Conservation (phyloP, 2,888 invertebrate genomes). For the Poecilobothrus nobilitatus region DNA sequence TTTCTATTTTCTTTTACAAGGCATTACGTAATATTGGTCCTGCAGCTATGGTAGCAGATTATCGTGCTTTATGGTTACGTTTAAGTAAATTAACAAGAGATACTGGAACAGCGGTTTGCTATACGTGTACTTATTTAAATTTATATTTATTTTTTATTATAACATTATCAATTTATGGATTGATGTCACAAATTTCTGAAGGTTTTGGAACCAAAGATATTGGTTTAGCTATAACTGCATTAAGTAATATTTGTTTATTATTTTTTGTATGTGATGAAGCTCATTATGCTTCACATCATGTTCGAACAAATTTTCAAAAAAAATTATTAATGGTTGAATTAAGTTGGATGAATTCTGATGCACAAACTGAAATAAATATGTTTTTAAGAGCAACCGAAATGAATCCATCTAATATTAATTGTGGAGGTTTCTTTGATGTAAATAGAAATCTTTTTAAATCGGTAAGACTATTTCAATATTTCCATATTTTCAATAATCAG, state of each 20-base stretch:
- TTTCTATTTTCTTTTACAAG: slow-evolving; percentile 30
- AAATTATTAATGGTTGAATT: slow-evolving; percentile 62
- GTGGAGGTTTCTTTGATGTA: slow-evolving; percentile 65
- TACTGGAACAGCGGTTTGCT: slow-evolving; percentile 59
- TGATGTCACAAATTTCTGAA: slow-evolving; percentile 63
- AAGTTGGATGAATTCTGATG: slow-evolving; percentile 68
- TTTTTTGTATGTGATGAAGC: slow-evolving; percentile 68
- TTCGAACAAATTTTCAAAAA: slow-evolving; percentile 64
- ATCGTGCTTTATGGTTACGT: slow-evolving; percentile 61
- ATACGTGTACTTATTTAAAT: slow-evolving; percentile 58
- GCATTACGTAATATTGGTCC: slow-evolving; percentile 61
- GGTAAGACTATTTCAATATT: slow-evolving; percentile 42
- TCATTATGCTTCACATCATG: slow-evolving; percentile 64
- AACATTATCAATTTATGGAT: slow-evolving; percentile 64
- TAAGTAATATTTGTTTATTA: slow-evolving; percentile 56
- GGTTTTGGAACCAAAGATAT: slow-evolving; percentile 66
- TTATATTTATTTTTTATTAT: slow-evolving; percentile 64
- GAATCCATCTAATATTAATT: slow-evolving; percentile 65
- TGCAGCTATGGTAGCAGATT: slow-evolving; percentile 59
- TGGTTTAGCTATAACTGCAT: slow-evolving; percentile 58
- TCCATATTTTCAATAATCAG: slow-evolving; percentile 3
- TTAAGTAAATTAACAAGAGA: slow-evolving; percentile 59
- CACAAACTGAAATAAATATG: slow-evolving; percentile 69
- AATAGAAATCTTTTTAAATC: slow-evolving; percentile 66
- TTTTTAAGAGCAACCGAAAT: slow-evolving; percentile 66